Base-by-base conservation (phyloP, 2,888 invertebrate genomes). In the Ophion ventricosus region DNA sequence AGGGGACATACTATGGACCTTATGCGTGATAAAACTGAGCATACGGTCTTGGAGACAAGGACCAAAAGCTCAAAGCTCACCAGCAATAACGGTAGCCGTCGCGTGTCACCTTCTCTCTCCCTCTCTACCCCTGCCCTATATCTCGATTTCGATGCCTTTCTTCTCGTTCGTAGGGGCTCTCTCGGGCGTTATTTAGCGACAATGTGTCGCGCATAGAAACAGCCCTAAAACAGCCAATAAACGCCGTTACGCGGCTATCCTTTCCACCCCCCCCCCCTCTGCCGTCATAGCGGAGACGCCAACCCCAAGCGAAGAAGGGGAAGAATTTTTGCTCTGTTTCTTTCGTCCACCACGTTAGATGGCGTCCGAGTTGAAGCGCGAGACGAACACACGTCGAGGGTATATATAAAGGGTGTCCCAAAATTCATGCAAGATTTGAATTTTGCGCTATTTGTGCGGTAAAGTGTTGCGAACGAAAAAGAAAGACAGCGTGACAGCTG, bases 151-250 rank as follows among this genome's bases (percentile, higher is more conserved):
- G 43, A 23, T 69, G 54, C 57, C 61, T 70, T 69, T 56, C 70
- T 35, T 10, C 54, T 23, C 4, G 49, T 54, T 57, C 11, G 29
- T 49, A 57, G 63, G 78, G 80, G 80, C 83, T 85, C 82, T 87
- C 88, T 86, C 87, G 83, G 83, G 89, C 91, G 92, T 93, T 93
- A 93, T 93, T 93, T 93, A 93, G 92, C 91, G 91, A 90, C 91
- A 93, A 92, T 93, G 93, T 93, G 93, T 92, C 91, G 92, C 91
- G 94, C 94, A 94, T 94, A 93, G 93, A 94, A 94, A 94, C 92
- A 90, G 92, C 92, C 93, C 91, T 91, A 90, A 94, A 94, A 92
- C 89, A 94, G 93, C 92, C 92, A 93, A 93, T 93, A 93, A 93
- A 92, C 90, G 92, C 91, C 89, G 90, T 89, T 91, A 90, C 89